Conservation (phyloP, 2,113 vertebrate species). For the Xiphophorus maculatus region DNA sequence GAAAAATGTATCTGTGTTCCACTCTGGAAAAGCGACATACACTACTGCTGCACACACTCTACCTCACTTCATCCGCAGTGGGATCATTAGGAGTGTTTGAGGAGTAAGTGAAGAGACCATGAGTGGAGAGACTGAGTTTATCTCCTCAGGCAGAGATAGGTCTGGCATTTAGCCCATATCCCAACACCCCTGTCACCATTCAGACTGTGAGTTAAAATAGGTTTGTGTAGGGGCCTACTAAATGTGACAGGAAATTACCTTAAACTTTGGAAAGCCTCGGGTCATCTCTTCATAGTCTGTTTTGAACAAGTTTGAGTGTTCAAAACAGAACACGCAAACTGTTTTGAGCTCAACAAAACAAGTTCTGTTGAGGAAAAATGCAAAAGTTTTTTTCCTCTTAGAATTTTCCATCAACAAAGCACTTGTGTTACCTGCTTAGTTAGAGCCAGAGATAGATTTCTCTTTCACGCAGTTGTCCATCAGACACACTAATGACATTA, state of each 20-base stretch:
- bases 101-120: constrained; percentile 53
- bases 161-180: constrained; percentile 47
- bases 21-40: not conserved
- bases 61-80: constrained; percentile 24
- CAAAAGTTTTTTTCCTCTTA: not conserved
- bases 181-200: constrained; percentile 27
- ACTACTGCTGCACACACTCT: constrained; percentile 3
- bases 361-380: no score
- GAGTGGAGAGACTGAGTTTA: constrained; percentile 31
- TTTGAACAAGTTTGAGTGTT: not conserved
- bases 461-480: not conserved
- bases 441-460: not conserved
- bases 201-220: constrained; percentile 16
- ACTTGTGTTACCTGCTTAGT: not conserved
- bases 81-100: constrained; percentile 57
- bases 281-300: not conserved
- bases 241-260: not conserved
- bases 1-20: not conserved
- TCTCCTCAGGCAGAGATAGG: constrained; percentile 37
- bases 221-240: constrained; percentile 12
- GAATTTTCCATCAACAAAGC: not conserved
- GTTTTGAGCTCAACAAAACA: no score
- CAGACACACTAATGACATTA: constrained; percentile 17
- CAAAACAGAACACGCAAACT: no score
- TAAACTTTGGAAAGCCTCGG: constrained; percentile 8